These are phyloP conservation scores for Drosophila mauritiana DNA, from an alignment of 1,140 invertebrate genomes.

Conservation along the genomic window DNA sequence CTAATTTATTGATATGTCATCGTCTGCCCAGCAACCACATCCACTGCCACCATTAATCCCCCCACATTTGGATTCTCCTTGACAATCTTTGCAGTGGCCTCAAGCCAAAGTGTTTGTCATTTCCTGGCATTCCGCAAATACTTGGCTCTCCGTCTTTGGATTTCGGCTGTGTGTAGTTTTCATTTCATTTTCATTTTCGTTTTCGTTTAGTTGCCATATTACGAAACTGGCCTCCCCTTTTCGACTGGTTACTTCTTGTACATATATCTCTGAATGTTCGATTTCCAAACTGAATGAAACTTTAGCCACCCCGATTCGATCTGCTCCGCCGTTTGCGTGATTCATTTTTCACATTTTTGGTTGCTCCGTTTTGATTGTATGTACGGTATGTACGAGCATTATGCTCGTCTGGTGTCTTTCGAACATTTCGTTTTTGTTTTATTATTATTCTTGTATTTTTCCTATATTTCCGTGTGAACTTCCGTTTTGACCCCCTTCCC, in stretches of 20 bases:
- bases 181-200: conserved; percentile 24
- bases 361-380: conserved; percentile 45
- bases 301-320: conserved; percentile 43
- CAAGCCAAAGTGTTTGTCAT: conserved; percentile 41
- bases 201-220: conserved; percentile 44
- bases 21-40: conserved; percentile 24
- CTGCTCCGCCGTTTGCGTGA: conserved; percentile 55
- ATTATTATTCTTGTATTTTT: conserved; percentile 71
- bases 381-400: conserved; percentile 47
- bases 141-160: conserved; percentile 17
- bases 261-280: conserved; percentile 29
- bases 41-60: conserved; percentile 13
- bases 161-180: conserved; percentile 18
- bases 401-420: conserved; percentile 57
- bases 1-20: conserved; percentile 80
- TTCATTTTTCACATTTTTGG: conserved; percentile 64
- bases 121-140: conserved; percentile 49
- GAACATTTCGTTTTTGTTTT: conserved; percentile 36
- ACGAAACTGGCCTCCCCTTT: conserved; percentile 43
- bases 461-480: conserved; percentile 81
- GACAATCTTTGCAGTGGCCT: conserved; percentile 45
- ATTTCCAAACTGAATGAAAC: conserved; percentile 38
- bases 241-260: conserved; percentile 9
- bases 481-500: conserved; percentile 58
- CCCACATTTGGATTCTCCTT: conserved; percentile 40